Evolutionary conservation across 2,888 invertebrate genomes (phyloP).

Genomic region (Lathronympha strigana): DNA sequence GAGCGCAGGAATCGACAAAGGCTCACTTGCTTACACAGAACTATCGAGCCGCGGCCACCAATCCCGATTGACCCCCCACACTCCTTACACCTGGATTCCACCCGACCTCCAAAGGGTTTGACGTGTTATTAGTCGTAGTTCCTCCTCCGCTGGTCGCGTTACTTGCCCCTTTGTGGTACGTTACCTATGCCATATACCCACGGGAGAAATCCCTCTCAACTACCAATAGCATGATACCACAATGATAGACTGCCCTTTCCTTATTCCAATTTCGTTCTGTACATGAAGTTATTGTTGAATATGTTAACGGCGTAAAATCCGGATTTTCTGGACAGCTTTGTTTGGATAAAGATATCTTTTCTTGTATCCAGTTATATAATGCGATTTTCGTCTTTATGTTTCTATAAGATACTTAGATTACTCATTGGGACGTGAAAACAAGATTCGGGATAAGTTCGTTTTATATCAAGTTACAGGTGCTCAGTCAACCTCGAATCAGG

Average conservation of each 20-base stretch:
- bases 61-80: constrained; percentile 48
- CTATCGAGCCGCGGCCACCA: constrained; percentile 59
- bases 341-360: constrained; percentile 22
- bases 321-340: constrained; percentile 26
- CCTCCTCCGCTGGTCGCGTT: constrained; percentile 51
- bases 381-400: constrained; percentile 3
- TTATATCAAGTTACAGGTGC: constrained; percentile 23
- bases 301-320: constrained; percentile 23
- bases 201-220: constrained; percentile 56
- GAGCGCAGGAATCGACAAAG: constrained; percentile 58
- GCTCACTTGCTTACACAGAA: constrained; percentile 58
- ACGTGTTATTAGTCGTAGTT: constrained; percentile 46
- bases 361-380: constrained; percentile 14
- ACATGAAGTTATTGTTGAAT: constrained; percentile 37
- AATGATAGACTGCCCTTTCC: constrained; percentile 55
- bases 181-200: constrained; percentile 57
- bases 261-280: constrained; percentile 45
- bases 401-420: constrained; percentile 21
- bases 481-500: constrained; percentile 21
- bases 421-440: constrained; percentile 15
- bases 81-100: constrained; percentile 41
- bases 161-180: constrained; percentile 55
- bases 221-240: constrained; percentile 57
- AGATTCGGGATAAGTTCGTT: constrained; percentile 20
- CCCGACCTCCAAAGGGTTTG: constrained; percentile 32